Percentiles rank a stretch among this genome's conserved stretches.
phyloP scores from a whole-genome alignment of 92 coral and sea anemone species.

The Micromussa lordhowensis region DNA sequence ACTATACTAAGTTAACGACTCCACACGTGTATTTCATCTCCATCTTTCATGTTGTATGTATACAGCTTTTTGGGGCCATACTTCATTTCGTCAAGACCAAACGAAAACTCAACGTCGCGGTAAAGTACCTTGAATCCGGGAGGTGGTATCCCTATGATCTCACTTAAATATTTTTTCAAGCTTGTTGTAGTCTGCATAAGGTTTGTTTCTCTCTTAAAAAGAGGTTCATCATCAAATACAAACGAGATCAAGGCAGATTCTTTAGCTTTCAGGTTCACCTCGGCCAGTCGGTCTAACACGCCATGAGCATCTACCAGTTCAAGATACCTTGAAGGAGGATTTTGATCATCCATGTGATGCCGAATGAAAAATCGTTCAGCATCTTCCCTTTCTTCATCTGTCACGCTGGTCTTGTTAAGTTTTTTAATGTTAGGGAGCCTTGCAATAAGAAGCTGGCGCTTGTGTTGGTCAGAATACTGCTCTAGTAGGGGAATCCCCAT shows the following conservation, averaged over 20 bases:
- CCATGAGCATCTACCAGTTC: constrained; percentile 83
- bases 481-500: constrained; percentile 85
- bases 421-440: constrained; percentile 83
- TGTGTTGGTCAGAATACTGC: constrained; percentile 59
- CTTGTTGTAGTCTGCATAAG: constrained; percentile 77
- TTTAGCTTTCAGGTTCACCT: constrained; percentile 78
- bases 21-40: constrained; percentile 82
- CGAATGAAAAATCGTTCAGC: constrained; percentile 93
- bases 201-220: constrained; percentile 62
- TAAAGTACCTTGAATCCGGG: constrained; percentile 67
- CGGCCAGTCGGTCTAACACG: constrained; percentile 77
- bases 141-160: constrained; percentile 76
- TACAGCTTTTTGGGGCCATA: constrained; percentile 56
- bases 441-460: constrained; percentile 84
- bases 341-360: constrained; percentile 72
- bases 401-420: constrained; percentile 81
- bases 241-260: constrained; percentile 67
- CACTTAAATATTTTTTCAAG: constrained; percentile 81
- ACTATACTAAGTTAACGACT: constrained; percentile 12
- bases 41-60: constrained; percentile 80
- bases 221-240: constrained; percentile 75
- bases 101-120: constrained; percentile 51
- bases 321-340: constrained; percentile 75
- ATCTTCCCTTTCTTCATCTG: constrained; percentile 78
- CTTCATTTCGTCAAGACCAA: constrained; percentile 71